Base-by-base conservation (phyloP, 2,888 invertebrate genomes). In the Dicyrtomina minuta region DNA sequence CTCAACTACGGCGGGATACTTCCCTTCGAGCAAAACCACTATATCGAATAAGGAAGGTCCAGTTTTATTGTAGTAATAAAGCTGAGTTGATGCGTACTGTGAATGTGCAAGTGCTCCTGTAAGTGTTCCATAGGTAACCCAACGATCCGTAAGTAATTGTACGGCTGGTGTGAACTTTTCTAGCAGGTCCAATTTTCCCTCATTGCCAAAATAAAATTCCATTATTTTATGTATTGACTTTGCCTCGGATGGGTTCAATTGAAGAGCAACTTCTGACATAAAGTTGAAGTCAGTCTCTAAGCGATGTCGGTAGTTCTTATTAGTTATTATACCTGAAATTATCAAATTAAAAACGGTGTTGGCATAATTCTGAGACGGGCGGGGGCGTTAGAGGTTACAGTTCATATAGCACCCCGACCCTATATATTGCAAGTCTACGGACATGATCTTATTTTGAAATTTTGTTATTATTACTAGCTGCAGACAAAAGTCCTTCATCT, bases 141-240 rank as follows among this genome's bases (percentile, higher is more conserved):
- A 43, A n/a, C 58, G 26, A 22, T 67, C 58, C 15, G 59, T 39
- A 1, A 49, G 49, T 4, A 56, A 12, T 3, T 39, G 20, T 13
- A 24, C 5, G 3, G 49, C 5, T 8, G n/a, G 4, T 20, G 15
- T 3, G 26, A 44, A n/a, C 17, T 41, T 13, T 10, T 64, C 64
- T n/a, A n/a, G n/a, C n/a, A n/a, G n/a, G 33, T 55, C 55, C 10
- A 55, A n/a, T n/a, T n/a, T 12, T 3, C 12, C 26, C 22, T 27
- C 43, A 2, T 68, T 41, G 5, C 68, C 68, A 44, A 68, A 58
- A 51, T 68, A 68, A 44, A 61, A 68, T 1, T 68, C 61, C 13
- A 49, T 43, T 22, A 67, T 67, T 24, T 46, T 58, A n/a, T 44
- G 12, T 4, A 26, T 12, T 17, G 27, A 27, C 1, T 26, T 20